Evolutionary conservation across 2,888 invertebrate species (phyloP), one percentile per base, ranked within the genome.

Genomic region (Embidobia sp.): DNA sequence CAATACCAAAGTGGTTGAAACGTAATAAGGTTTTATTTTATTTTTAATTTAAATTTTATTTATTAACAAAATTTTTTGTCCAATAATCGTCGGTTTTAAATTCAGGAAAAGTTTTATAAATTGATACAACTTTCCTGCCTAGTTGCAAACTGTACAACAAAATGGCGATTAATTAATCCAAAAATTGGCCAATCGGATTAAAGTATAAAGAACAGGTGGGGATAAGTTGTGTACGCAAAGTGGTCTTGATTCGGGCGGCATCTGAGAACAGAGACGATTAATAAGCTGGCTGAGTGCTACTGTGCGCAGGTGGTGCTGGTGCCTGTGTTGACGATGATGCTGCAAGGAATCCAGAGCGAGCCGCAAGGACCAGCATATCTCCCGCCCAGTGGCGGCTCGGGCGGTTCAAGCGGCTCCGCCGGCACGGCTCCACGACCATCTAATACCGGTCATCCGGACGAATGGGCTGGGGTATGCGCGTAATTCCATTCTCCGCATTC

Each of bases 311-410:
- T 78, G 55, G 69, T 75, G 74, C 78, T 81, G 70, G 33, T 80
- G 63, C 46, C 85, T 53, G 64, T 87, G 77, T 79, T 86, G 79
- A 80, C 82, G 81, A 87, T 80, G 84, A 83, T 86, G 83, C 82
- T 89, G 89, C 86, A 84, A 89, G 85, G 89, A 90, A 81, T 86
- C 90, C 83, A 90, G 87, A 90, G 88, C 87, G 79, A 89, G 89
- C 91, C 82, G 89, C 89, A 90, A 80, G 87, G 87, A 61, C 84
- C n/a, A 27, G 18, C 48, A 16, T 29, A 48, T 10, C 88, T 92
- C 59, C 92, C 92, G 15, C 92, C 92, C 0, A 91, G 90, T 79
- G 88, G 90, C 8, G 72, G 46, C 3, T 22, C 22, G 3, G 22
- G 22, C 6, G 22, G 22, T 6, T 3, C 22, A 4, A 3, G 3